Evolutionary conservation across 2,888 invertebrate species (phyloP).

Genomic region (Aphrophora alni): DNA sequence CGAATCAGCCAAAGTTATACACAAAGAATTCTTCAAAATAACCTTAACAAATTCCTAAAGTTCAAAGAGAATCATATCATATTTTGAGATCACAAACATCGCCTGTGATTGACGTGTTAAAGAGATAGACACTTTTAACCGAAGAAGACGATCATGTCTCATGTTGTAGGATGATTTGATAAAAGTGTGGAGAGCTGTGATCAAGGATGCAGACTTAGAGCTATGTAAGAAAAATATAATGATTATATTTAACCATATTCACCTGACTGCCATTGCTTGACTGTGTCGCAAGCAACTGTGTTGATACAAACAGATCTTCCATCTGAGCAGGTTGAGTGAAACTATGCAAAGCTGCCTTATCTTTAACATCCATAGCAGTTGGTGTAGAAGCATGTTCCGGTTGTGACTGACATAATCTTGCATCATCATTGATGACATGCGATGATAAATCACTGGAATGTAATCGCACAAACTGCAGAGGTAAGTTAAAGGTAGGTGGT

Average conservation of each 20-base stretch:
- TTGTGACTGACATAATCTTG: slow-evolving; percentile 57
- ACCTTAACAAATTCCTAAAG: too few species aligned
- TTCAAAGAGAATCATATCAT: too few species aligned
- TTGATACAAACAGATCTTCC: slow-evolving; percentile 78
- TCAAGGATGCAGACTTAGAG: too few species aligned
- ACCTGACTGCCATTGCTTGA: slow-evolving; percentile 47
- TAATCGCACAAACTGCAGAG: slow-evolving; percentile 44
- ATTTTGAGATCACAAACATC: too few species aligned
- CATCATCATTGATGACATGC: slow-evolving; percentile 50
- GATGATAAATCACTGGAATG: slow-evolving; percentile 50
- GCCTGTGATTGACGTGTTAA: too few species aligned
- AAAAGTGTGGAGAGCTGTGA: too few species aligned
- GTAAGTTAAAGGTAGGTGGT: not conserved
- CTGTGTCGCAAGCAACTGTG: slow-evolving; percentile 69
- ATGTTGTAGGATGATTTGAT: too few species aligned
- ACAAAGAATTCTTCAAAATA: too few species aligned
- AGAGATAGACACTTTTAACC: too few species aligned
- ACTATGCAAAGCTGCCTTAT: slow-evolving; percentile 59
- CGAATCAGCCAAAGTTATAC: too few species aligned
- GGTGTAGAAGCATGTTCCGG: slow-evolving; percentile 49
- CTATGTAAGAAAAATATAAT: too few species aligned
- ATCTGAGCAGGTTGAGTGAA: slow-evolving; percentile 89
- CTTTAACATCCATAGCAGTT: not conserved
- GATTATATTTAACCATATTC: slow-evolving; percentile 11
- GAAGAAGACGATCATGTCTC: too few species aligned